A percentile compares a stretch with the other conserved stretches of the same genome.
Conservation (phyloP, 2,888 invertebrate species). For the Xiphydria camelus region DNA sequence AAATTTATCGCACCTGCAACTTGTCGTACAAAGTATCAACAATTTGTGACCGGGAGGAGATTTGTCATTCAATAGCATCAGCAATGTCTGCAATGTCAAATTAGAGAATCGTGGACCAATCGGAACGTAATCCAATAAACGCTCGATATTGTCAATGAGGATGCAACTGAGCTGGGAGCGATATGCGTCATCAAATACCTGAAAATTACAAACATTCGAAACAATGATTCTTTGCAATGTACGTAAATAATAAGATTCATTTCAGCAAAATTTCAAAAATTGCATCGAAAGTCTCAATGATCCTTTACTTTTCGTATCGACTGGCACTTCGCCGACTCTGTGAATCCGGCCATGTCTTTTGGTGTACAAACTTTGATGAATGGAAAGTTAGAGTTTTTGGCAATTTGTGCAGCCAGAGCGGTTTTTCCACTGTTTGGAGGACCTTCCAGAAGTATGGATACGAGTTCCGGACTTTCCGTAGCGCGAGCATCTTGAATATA, state of each 20-base stretch:
- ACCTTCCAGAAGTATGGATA: constrained; percentile 91
- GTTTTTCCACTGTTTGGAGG: constrained; percentile 98
- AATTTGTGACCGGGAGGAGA: constrained; percentile 93
- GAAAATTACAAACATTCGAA: constrained; percentile 58
- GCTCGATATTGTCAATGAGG: constrained; percentile 96
- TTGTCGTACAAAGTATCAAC: constrained; percentile 91
- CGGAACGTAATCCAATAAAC: constrained; percentile 94
- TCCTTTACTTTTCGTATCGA: constrained; percentile 82
- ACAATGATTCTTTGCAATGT: too few species aligned
- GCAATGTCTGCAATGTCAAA: constrained; percentile 90
- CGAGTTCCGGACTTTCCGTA: constrained; percentile 76
- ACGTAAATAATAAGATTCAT: too few species aligned
- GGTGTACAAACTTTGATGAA: constrained; percentile 98
- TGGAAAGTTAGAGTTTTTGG: constrained; percentile 97
- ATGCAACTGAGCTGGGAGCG: constrained; percentile 95
- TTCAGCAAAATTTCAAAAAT: too few species aligned
- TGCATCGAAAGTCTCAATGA: too few species aligned
- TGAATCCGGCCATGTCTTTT: constrained; percentile 96
- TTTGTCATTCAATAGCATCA: constrained; percentile 91
- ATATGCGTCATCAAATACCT: constrained; percentile 99
- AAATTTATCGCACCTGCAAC: constrained; percentile 81
- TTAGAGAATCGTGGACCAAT: constrained; percentile 99
- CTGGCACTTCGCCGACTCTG: constrained; percentile 94
- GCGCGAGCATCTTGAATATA: constrained; percentile 86
- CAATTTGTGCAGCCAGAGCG: constrained; percentile 92